phyloP scores from a whole-genome alignment of 2,797 vertebrate genomes.

The Diglossa cyanea region DNA sequence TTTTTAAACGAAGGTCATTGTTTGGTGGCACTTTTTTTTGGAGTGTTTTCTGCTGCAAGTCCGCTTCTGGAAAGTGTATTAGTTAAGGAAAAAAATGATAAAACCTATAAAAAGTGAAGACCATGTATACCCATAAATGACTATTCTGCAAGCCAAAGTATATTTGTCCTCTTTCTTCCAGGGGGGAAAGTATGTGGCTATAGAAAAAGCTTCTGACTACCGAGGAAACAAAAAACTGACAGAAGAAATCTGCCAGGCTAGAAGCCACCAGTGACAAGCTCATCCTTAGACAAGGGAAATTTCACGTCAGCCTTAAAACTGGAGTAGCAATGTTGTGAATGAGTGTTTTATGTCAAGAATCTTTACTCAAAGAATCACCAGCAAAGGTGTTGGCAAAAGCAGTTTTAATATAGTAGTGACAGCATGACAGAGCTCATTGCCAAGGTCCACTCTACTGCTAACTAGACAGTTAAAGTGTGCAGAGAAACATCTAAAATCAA shows the following conservation, averaged over 20 bases:
- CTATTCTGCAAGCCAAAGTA: not conserved
- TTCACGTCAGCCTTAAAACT: not conserved
- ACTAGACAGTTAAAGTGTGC: not conserved
- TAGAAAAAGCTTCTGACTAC: not conserved
- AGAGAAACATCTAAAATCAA: not conserved
- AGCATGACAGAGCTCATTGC: not conserved
- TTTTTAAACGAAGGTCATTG: not conserved
- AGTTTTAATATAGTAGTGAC: not conserved
- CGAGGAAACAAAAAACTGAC: not conserved
- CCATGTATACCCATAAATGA: not conserved
- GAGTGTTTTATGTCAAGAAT: not conserved
- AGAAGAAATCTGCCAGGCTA: not conserved
- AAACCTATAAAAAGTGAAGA: not conserved
- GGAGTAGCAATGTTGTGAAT: not conserved
- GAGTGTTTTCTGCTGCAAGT: not conserved
- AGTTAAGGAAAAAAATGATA: not conserved
- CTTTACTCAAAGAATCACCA: not conserved
- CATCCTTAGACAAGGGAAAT: not conserved
- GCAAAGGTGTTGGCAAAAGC: not conserved
- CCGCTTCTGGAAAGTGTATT: not conserved
- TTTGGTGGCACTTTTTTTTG: rapidly evolving
- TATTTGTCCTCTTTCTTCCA: not conserved
- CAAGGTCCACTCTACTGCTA: not conserved
- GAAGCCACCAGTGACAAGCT: not conserved
- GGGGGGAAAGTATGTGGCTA: not conserved